These are phyloP conservation scores for Platalea minor DNA, from an alignment of 2,797 vertebrate species.

Conservation along the genomic window DNA sequence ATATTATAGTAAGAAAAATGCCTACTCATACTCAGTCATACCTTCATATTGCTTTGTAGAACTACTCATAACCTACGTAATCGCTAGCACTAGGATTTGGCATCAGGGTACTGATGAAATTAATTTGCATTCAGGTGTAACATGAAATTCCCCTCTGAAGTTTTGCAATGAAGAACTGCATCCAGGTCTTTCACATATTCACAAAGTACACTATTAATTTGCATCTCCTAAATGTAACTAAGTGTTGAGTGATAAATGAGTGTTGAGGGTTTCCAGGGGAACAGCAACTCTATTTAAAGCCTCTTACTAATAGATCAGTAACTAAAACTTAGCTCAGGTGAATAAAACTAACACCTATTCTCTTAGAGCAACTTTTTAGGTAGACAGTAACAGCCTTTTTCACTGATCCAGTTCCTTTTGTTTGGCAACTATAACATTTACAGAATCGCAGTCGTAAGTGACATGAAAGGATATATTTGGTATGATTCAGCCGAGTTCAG, in stretches of 20 bases:
- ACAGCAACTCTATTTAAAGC: not conserved
- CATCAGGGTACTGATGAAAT: not conserved
- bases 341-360: not conserved
- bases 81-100: not conserved
- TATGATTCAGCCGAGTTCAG: not conserved
- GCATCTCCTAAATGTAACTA: not conserved
- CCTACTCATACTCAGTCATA: not conserved
- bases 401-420: not conserved
- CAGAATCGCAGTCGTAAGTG: not conserved
- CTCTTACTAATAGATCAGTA: not conserved
- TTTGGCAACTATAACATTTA: not conserved
- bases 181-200: not conserved
- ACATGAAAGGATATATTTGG: not conserved
- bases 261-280: not conserved
- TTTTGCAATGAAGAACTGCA: not conserved
- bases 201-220: not conserved
- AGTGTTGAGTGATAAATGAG: not conserved
- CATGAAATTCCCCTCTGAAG: not conserved
- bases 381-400: not conserved
- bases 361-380: not conserved
- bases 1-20: not conserved
- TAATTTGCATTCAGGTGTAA: not conserved
- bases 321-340: not conserved
- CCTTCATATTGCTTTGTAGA: not conserved
- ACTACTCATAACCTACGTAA: not conserved